Evolutionary conservation across 2,113 vertebrate genomes (phyloP).

Genomic region (Ardeotis arabs): DNA sequence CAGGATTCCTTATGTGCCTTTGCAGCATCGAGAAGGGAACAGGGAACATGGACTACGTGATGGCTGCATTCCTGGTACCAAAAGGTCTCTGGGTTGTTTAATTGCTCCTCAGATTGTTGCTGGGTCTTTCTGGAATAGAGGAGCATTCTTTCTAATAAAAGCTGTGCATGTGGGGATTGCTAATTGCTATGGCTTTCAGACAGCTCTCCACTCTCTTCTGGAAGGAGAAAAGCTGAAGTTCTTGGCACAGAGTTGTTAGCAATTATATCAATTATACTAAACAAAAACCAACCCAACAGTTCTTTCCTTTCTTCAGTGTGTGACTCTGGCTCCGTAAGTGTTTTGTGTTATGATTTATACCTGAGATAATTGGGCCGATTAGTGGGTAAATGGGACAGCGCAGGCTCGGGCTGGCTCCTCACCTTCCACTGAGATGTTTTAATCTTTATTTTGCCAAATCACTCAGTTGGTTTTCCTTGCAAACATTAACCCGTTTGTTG

Average conservation of each 20-base stretch:
- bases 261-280: slow-evolving; percentile 79
- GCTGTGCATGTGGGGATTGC: slow-evolving; percentile 44
- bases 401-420: slow-evolving; percentile 68
- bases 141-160: slow-evolving; percentile 64
- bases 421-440: slow-evolving; percentile 41
- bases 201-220: slow-evolving; percentile 22
- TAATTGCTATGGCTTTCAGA: slow-evolving; percentile 68
- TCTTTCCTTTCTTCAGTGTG: slow-evolving; percentile 70
- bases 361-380: slow-evolving; percentile 74
- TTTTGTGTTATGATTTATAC: slow-evolving; percentile 81
- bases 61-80: neutral
- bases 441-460: slow-evolving; percentile 43
- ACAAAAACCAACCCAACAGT: slow-evolving; percentile 65
- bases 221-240: slow-evolving; percentile 51
- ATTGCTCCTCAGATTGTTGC: neutral
- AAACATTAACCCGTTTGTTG: slow-evolving; percentile 18
- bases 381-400: slow-evolving; percentile 59
- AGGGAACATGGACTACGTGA: neutral
- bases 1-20: neutral
- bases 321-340: slow-evolving; percentile 66
- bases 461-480: slow-evolving; percentile 4
- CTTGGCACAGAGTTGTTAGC: slow-evolving; percentile 71
- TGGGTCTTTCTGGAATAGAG: slow-evolving; percentile 42
- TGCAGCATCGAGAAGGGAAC: neutral
- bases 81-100: neutral